Evolutionary conservation across 2,113 vertebrate species (phyloP), one percentile per base, ranked within the genome.

Genomic region (Motacilla tschutschensis): DNA sequence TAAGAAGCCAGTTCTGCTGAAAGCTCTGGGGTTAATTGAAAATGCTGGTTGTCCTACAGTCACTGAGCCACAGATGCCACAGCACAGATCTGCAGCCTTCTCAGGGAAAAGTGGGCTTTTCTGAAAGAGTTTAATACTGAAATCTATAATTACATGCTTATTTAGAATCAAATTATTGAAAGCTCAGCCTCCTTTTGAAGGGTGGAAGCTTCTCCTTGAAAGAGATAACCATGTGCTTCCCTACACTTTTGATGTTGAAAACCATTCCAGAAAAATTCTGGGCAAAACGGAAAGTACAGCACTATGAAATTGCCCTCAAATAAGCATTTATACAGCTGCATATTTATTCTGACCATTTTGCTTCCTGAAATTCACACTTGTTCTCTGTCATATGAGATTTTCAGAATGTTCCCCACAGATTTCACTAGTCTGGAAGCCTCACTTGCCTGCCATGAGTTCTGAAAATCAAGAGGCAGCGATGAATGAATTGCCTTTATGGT

Each of bases 191-290:
- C 35, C 43, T 86, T 90, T 46, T 72, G 47, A 86, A 83, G 50
- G 54, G 46, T 54, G 22, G 46, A 79, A 59, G 46, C 59, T 83
- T 80, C 62, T 47, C 36, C 53, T 5, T 75, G 38, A 90, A 91
- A 72, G 31, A 88, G 35, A 78, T 81, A 90, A 86, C 75, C 29
- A 54, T 10, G 71, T 70, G 38, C 46, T 84, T 86, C 65, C 70
- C 38, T n/a, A 57, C 2, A 64, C 63, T 91, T 95, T 90, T 91
- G 91, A 90, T 88, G 74, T 82, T 81, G 84, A 88, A 90, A 95
- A 24, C 26, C 55, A 87, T 65, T 85, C 83, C 70, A 87, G 57
- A 78, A 93, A 89, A 89, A 87, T 62, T 80, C 58, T 41, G 80
- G 41, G 93, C 62, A 80, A 89, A 92, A 67, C 22, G 77, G 58